Percentiles rank a stretch among this genome's conserved stretches.
phyloP scores from a whole-genome alignment of 1,140 invertebrate species.

The Heliconius congener region DNA sequence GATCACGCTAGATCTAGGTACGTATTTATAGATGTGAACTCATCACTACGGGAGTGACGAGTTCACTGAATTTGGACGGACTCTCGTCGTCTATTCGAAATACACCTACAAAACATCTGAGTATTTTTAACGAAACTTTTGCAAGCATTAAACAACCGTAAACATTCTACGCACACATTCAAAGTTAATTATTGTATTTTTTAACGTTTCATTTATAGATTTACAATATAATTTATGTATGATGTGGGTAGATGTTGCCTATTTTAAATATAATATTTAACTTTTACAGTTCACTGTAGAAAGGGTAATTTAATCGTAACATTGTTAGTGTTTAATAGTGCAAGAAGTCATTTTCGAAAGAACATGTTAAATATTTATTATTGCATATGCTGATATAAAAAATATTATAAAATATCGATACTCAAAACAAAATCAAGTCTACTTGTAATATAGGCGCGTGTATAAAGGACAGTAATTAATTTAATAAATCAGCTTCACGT shows the following conservation, averaged over 20 bases:
- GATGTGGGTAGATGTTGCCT: background rate
- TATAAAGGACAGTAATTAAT: too few species aligned
- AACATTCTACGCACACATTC: background rate
- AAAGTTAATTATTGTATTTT: background rate
- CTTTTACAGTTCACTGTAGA: background rate
- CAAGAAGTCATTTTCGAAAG: background rate
- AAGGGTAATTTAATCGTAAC: background rate
- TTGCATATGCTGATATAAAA: too few species aligned
- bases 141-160: slow-evolving; percentile 6
- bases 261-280: background rate
- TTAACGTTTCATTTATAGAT: background rate
- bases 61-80: slow-evolving; percentile 30
- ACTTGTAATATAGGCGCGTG: too few species aligned
- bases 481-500: too few species aligned
- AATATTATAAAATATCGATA: background rate
- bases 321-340: background rate
- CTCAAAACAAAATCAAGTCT: background rate
- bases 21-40: slow-evolving; percentile 32
- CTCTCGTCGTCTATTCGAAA: slow-evolving; percentile 21
- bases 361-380: background rate
- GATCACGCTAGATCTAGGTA: slow-evolving; percentile 15
- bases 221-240: background rate
- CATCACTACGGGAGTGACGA: slow-evolving; percentile 15
- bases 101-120: background rate
- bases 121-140: background rate